These are phyloP conservation scores for Dicycla oo DNA, from an alignment of 2,888 invertebrate genomes.

Conservation along the genomic window DNA sequence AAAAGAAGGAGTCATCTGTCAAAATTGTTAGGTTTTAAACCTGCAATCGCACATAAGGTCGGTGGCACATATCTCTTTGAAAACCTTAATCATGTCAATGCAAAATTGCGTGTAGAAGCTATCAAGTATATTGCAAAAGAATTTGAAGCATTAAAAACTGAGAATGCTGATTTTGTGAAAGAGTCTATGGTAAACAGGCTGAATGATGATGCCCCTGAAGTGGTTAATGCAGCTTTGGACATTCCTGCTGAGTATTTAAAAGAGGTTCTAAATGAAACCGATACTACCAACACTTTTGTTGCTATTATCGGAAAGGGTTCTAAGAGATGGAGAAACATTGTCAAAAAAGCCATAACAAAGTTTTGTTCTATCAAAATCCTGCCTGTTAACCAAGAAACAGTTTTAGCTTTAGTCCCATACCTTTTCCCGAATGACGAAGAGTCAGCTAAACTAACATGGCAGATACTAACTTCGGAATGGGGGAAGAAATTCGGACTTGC, in stretches of 20 bases:
- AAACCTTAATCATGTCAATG: constrained; percentile 93
- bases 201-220: constrained; percentile 92
- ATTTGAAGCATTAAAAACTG: constrained; percentile 84
- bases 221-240: constrained; percentile 90
- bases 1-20: constrained; percentile 81
- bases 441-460: constrained; percentile 75
- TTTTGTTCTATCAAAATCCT: constrained; percentile 84
- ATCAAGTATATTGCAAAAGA: constrained; percentile 91
- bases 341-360: constrained; percentile 82
- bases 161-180: constrained; percentile 91
- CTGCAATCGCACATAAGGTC: constrained; percentile 88
- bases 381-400: constrained; percentile 89
- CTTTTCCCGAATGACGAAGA: constrained; percentile 89
- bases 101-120: constrained; percentile 92
- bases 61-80: constrained; percentile 91
- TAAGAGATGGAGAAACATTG: constrained; percentile 83
- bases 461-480: constrained; percentile 82
- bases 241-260: constrained; percentile 80
- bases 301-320: constrained; percentile 86
- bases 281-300: constrained; percentile 87
- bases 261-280: constrained; percentile 83
- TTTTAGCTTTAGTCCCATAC: constrained; percentile 91
- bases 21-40: constrained; percentile 88
- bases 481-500: constrained; percentile 78
- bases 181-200: constrained; percentile 92